These are phyloP conservation scores for Bolborhynchus lineola DNA, from an alignment of 2,113 vertebrate species.

Conservation along the genomic window DNA sequence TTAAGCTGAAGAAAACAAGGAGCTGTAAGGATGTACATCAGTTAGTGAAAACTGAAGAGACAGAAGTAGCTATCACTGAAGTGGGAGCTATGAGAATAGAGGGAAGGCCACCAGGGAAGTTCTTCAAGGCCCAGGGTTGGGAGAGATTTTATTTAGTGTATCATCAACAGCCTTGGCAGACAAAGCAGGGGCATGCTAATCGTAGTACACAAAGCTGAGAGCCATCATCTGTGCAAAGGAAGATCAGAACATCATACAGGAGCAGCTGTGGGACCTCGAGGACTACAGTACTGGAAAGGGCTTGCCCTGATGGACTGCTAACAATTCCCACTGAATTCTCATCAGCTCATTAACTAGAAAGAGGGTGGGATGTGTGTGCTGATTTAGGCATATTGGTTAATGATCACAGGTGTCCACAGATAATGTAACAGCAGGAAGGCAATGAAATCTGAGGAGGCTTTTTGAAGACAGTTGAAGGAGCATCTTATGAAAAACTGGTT, in stretches of 20 bases:
- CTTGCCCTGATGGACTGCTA: not conserved
- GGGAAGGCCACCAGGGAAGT: not conserved
- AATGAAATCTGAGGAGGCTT: not conserved
- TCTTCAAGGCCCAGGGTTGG: not conserved
- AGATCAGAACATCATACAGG: not conserved
- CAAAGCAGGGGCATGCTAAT: not conserved
- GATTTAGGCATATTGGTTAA: not conserved
- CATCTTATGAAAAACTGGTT: not conserved
- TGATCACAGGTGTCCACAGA: not conserved
- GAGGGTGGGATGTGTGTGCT: not conserved
- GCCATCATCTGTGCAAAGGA: not conserved
- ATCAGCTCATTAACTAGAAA: not conserved
- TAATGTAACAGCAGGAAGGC: not conserved
- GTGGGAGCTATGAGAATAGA: not conserved
- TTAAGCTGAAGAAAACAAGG: not conserved
- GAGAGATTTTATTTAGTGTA: not conserved
- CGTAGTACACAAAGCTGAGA: not conserved
- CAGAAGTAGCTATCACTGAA: not conserved
- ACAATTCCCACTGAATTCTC: not conserved
- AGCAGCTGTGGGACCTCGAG: not conserved
- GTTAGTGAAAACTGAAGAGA: not conserved
- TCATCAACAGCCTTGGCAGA: not conserved
- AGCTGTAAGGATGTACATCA: not conserved
- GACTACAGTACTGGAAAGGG: not conserved
- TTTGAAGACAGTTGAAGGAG: not conserved